Evolutionary conservation across 2,797 vertebrate species (phyloP), one percentile per base, ranked within the genome.

Genomic region (Tokudaia muenninki): DNA sequence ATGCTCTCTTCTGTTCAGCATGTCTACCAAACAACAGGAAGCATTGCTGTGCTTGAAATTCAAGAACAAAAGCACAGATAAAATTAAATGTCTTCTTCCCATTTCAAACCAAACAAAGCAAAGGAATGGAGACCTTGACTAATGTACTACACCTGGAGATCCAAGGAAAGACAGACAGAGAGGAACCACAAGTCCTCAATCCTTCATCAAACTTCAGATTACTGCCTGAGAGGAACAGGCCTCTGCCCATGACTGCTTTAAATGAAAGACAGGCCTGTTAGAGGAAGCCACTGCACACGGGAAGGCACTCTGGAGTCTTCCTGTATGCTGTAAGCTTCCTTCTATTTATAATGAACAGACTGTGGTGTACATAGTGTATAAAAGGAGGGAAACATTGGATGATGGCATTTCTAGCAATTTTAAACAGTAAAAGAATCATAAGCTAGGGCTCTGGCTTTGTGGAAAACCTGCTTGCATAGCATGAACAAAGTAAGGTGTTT

Each of bases 61-160:
- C 26, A 92, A 82, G 77, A 92, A 44, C 34, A 67, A 84, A 87
- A n/a, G 6, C n/a, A 22, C 77, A 3, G 44, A 34, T 65, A 83
- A 90, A 63, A n/a, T 55, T 80, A 16, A 7, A 41, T 29, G 57
- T 90, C 78, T 81, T 81, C 11, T 87, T 95, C 26, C 72, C 63
- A 78, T 70, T 94, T 90, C 77, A 80, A 93, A 77, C 6, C 24
- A 12, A 3, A 67, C 24, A 78, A 81, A 92, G 37, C 55, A 81
- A 92, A 93, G 67, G 55, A 13, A 47, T 34, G 78, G 41, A 63
- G 17, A 77, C 26, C 77, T 90, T 72, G 86, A 96, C 44, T 93
- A 65, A 77, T 34, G 12, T 4, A 14, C 7, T 8, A 24, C 8
- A 87, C 61, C 12, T 47, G 13, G 19, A 72, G 50, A 81, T 41